These are phyloP conservation scores for Hymenochirus boettgeri DNA, from an alignment of 2,113 vertebrate species.

Conservation along the genomic window DNA sequence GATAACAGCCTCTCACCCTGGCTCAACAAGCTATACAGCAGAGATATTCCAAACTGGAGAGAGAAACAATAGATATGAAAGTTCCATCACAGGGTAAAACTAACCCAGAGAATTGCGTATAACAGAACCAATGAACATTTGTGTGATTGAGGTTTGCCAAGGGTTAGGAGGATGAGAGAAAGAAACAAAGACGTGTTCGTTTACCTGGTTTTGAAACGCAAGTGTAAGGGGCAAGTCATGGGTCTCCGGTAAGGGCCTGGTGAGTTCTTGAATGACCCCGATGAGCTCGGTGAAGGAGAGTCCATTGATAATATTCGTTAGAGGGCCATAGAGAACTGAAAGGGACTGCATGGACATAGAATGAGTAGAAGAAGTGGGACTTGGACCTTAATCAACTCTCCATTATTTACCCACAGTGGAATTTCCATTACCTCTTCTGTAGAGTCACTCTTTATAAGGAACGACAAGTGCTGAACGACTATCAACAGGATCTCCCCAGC, in stretches of 20 bases:
- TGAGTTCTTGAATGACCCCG: conserved; percentile 70
- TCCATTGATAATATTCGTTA: conserved; percentile 68
- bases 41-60: conserved; percentile 86
- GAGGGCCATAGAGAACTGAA: conserved; percentile 72
- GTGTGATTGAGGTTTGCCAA: no score
- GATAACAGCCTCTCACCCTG: conserved; percentile 83
- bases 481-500: conserved; percentile 62
- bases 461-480: conserved; percentile 71
- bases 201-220: conserved; percentile 88
- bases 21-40: conserved; percentile 87
- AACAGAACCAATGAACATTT: no score
- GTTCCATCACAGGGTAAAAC: no score
- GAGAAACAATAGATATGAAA: conserved; percentile 16
- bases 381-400: background rate
- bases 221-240: conserved; percentile 57
- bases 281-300: conserved; percentile 82
- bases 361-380: background rate
- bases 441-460: conserved; percentile 75
- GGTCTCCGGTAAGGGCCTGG: conserved; percentile 52
- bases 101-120: no score
- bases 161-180: no score
- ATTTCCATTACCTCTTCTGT: conserved; percentile 69
- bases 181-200: background rate
- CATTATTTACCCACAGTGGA: background rate
- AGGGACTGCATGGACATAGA: conserved; percentile 65